Conservation (phyloP, 2,797 vertebrate genomes). For the Potorous gilbertii region DNA sequence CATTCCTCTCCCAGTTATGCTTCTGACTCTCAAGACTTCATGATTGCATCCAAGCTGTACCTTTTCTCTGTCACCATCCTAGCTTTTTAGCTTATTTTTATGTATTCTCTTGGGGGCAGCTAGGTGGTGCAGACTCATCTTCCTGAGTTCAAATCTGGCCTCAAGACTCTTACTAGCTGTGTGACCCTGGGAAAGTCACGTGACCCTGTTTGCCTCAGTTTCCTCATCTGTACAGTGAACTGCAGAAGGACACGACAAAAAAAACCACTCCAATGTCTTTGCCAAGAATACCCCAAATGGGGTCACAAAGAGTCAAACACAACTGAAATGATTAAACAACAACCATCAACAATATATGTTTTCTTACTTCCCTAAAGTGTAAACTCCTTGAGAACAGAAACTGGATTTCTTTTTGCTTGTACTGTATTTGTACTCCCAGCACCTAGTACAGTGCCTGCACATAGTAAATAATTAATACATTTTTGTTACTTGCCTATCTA, state of each 20-base stretch:
- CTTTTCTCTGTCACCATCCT: not conserved
- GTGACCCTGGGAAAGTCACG: not conserved
- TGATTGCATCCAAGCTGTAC: not conserved
- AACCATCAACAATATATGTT: not conserved
- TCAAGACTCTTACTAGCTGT: not conserved
- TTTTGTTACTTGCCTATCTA: not conserved
- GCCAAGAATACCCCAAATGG: not conserved
- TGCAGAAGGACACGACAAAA: not conserved
- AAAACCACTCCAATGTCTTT: not conserved
- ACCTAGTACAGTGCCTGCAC: not conserved
- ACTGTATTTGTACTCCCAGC: not conserved
- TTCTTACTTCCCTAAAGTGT: not conserved
- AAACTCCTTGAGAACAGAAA: not conserved
- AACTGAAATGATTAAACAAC: not conserved
- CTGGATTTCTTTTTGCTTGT: not conserved
- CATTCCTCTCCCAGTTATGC: not conserved
- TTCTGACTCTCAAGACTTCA: no score
- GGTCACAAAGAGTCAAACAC: not conserved
- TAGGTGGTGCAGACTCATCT: not conserved
- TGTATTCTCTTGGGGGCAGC: not conserved
- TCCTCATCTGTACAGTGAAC: not conserved
- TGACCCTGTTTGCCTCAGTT: not conserved
- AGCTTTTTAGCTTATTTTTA: not conserved
- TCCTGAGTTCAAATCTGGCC: not conserved
- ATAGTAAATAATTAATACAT: not conserved